phyloP scores from a whole-genome alignment of 2,797 vertebrate genomes.

The Melanotaenia pygmaea region DNA sequence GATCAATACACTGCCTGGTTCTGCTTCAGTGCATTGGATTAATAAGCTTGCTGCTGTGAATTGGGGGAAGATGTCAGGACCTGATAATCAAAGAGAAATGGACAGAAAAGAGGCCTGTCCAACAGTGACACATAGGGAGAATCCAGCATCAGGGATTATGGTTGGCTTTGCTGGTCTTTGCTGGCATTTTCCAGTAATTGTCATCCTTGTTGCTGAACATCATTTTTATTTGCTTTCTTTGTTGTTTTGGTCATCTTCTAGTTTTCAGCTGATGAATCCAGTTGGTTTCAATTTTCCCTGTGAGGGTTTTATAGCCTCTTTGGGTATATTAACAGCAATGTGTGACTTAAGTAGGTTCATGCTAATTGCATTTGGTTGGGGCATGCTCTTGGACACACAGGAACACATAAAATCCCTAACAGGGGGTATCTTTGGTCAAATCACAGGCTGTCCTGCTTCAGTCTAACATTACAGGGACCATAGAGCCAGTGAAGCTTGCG shows the following conservation, averaged over 20 bases:
- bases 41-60: slow-evolving; percentile 49
- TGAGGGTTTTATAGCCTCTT: slow-evolving; percentile 57
- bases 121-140: slow-evolving; percentile 19
- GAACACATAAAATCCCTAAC: slow-evolving; percentile 26
- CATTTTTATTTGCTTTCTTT: slow-evolving; percentile 1
- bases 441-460: slow-evolving; percentile 51
- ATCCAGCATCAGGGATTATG: slow-evolving; percentile 1
- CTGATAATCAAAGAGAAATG: slow-evolving; percentile 32
- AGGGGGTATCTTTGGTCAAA: slow-evolving; percentile 43
- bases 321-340: slow-evolving; percentile 45
- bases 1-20: slow-evolving; percentile 70
- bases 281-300: slow-evolving; percentile 12
- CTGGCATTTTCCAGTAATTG: slow-evolving; percentile 9
- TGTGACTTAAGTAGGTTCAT: slow-evolving; percentile 53
- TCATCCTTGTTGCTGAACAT: background rate
- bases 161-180: background rate
- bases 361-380: slow-evolving; percentile 59
- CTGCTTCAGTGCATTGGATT: slow-evolving; percentile 55
- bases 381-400: slow-evolving; percentile 41
- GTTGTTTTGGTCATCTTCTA: background rate
- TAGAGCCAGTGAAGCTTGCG: slow-evolving; percentile 49
- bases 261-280: background rate
- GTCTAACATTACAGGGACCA: slow-evolving; percentile 58
- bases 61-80: slow-evolving; percentile 34
- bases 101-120: slow-evolving; percentile 29